These are phyloP conservation scores for Sporophila hypoxantha DNA, from an alignment of 2,113 vertebrate species.

Conservation along the genomic window DNA sequence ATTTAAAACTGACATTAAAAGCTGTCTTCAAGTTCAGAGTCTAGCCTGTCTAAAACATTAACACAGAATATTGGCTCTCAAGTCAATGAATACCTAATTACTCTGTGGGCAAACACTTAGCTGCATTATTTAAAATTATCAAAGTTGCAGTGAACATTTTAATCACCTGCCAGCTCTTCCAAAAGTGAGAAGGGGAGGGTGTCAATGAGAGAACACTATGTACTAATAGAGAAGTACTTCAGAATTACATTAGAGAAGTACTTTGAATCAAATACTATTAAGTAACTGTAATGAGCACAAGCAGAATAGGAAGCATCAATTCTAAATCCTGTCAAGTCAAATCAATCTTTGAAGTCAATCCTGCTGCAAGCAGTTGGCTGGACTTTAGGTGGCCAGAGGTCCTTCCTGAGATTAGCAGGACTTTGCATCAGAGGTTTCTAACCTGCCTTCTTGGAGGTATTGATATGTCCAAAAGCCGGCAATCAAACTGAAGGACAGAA, in stretches of 20 bases:
- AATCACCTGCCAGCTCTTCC: background rate
- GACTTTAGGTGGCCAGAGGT: background rate
- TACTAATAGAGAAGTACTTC: background rate
- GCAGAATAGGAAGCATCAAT: background rate
- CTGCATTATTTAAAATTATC: background rate
- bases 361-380: background rate
- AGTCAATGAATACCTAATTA: conserved; percentile 18
- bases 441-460: background rate
- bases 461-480: background rate
- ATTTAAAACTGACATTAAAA: conserved; percentile 21
- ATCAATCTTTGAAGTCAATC: background rate
- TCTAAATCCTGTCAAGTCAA: background rate
- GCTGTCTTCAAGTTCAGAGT: background rate
- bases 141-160: conserved; percentile 2
- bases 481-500: background rate
- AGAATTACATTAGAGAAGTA: background rate
- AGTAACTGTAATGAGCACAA: background rate
- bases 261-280: background rate
- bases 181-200: background rate
- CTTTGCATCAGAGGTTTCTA: background rate
- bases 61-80: background rate
- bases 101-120: background rate
- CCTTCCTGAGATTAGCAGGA: background rate
- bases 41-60: background rate
- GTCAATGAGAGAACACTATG: background rate